Conservation (phyloP, 2,888 invertebrate species). For the Acanthosepion lycidas region DNA sequence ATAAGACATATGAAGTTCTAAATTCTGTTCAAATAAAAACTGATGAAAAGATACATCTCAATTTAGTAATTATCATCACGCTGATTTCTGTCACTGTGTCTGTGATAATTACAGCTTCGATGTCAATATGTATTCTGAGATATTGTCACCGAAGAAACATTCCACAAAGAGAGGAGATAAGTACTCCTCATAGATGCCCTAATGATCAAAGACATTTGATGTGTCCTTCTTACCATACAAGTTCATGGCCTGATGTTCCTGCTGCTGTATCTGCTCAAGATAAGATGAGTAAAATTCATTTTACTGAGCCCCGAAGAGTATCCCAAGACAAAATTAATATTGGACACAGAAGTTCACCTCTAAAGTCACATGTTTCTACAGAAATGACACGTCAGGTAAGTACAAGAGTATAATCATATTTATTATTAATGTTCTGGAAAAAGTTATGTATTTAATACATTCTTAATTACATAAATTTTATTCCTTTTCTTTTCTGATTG, state of each 20-base stretch:
- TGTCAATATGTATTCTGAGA: neutral
- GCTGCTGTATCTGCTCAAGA: neutral
- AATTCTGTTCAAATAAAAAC: neutral
- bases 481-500: neutral
- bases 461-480: neutral
- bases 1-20: constrained; percentile 1
- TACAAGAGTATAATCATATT: neutral
- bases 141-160: neutral
- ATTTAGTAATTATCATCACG: constrained; percentile 13
- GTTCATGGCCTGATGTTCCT: constrained; percentile 1
- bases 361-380: neutral
- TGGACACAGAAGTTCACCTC: neutral
- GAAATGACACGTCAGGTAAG: neutral
- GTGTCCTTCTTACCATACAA: constrained; percentile 33
- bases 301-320: neutral
- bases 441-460: neutral
- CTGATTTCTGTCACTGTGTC: constrained; percentile 2
- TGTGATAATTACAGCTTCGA: neutral
- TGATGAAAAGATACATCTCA: neutral
- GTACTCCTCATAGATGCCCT: neutral
- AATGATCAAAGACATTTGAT: constrained; percentile 9
- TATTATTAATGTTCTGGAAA: neutral
- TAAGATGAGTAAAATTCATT: neutral
- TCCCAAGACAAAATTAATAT: neutral
- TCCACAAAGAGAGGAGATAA: neutral